Conservation (phyloP, 2,113 vertebrate genomes). For the Dicrurus megarhynchus region DNA sequence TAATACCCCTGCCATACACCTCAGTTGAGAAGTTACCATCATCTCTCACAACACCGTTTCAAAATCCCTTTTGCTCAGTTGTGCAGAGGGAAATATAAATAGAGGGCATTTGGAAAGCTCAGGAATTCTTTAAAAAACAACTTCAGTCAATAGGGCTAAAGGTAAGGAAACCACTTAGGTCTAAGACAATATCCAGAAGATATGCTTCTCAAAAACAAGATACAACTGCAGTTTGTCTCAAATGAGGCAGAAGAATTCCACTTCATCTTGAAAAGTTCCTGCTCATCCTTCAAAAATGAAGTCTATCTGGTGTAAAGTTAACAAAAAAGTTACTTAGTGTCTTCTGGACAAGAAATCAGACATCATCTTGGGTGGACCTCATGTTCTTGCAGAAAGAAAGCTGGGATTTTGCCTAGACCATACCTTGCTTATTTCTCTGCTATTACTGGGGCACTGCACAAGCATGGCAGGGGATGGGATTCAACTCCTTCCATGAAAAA, state of each 20-base stretch:
- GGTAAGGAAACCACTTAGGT: neutral
- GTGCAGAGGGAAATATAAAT: neutral
- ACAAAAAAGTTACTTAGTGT: neutral
- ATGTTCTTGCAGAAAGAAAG: neutral
- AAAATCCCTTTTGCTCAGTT: neutral
- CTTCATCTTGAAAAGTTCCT: neutral
- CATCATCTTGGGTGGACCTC: neutral
- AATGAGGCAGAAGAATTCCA: neutral
- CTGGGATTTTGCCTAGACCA: neutral
- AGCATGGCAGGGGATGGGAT: neutral
- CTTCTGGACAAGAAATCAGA: neutral
- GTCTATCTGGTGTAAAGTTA: fast-evolving
- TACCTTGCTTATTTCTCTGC: neutral
- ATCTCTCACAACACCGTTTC: neutral
- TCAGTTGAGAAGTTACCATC: neutral
- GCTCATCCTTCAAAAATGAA: neutral
- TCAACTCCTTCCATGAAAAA: neutral
- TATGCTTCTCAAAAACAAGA: neutral
- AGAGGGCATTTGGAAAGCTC: neutral
- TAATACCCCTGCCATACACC: neutral
- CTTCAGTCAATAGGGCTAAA: neutral
- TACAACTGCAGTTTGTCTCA: neutral
- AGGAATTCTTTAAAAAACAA: neutral
- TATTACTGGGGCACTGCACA: neutral
- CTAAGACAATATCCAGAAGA: neutral